Conservation (phyloP, 2,113 vertebrate genomes). For the Corapipo altera region DNA sequence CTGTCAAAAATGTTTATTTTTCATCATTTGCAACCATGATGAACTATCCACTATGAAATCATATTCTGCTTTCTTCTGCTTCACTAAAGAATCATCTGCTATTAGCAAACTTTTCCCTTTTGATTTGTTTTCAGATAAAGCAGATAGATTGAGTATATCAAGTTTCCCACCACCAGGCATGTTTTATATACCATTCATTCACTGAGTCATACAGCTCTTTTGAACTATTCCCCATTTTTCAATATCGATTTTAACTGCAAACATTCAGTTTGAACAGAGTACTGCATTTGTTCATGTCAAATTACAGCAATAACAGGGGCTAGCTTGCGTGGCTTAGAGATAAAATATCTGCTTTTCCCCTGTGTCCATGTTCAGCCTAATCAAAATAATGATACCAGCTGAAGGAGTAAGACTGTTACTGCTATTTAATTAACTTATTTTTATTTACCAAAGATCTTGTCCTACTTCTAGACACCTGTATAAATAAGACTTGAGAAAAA, state of each 20-base stretch:
- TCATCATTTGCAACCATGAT: constrained; percentile 36
- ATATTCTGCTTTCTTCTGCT: neutral
- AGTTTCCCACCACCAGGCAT: neutral
- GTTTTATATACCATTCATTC: constrained; percentile 9
- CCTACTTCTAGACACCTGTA: neutral
- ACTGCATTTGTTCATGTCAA: constrained; percentile 11
- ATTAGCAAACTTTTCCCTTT: neutral
- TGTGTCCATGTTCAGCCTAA: neutral
- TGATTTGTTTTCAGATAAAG: constrained; percentile 10
- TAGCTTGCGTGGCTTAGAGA: neutral
- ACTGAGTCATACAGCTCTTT: constrained; percentile 10
- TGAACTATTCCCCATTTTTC: constrained; percentile 30
- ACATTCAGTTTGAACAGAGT: neutral
- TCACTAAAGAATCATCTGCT: neutral
- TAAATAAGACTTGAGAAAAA: neutral
- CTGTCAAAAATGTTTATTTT: neutral
- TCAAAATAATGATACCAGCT: neutral
- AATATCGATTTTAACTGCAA: neutral
- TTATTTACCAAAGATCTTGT: neutral
- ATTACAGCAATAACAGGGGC: neutral
- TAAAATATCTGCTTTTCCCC: neutral
- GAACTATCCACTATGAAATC: neutral
- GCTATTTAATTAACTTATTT: neutral
- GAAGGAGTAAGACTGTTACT: neutral
- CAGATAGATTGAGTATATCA: neutral